Base-by-base conservation (phyloP, 2,888 invertebrate genomes). In the Platerodrilus igneus region DNA sequence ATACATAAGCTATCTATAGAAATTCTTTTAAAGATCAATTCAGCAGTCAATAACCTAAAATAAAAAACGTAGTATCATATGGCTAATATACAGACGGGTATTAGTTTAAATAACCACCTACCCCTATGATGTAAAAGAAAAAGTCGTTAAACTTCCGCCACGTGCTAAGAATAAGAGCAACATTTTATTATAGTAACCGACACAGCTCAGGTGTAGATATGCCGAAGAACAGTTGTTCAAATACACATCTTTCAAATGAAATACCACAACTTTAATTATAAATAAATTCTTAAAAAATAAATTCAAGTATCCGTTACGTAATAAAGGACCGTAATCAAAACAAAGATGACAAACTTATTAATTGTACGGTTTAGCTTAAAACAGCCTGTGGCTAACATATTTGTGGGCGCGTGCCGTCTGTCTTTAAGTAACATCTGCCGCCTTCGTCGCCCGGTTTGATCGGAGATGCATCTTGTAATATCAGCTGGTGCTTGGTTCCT, bases 341-440 rank as follows among this genome's bases (percentile, higher is more conserved):
- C n/a, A n/a, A n/a, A n/a, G n/a, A n/a, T n/a, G n/a, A n/a, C n/a
- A n/a, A n/a, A n/a, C n/a, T n/a, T n/a, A n/a, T n/a, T n/a, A n/a
- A n/a, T n/a, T n/a, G n/a, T n/a, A n/a, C n/a, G n/a, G n/a, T n/a
- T n/a, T n/a, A n/a, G n/a, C n/a, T n/a, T n/a, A n/a, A n/a, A n/a
- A n/a, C n/a, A n/a, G n/a, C n/a, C n/a, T n/a, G n/a, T n/a, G n/a
- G n/a, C n/a, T n/a, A n/a, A 15, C 25, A 16, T 26, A 29, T 35
- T 39, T 35, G 38, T 48, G 51, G 60, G 59, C 66, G 66, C 64
- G 66, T 66, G 64, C 66, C 66, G 63, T 66, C 66, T 65, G 65
- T 61, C 59, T 58, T 57, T 51, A 55, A 45, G 51, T 63, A 62
- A 65, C 65, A 64, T 65, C 65, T 64, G 61, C 56, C 54, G 46